phyloP scores from a whole-genome alignment of 2,888 invertebrate genomes.

The Dexiosoma caninum region DNA sequence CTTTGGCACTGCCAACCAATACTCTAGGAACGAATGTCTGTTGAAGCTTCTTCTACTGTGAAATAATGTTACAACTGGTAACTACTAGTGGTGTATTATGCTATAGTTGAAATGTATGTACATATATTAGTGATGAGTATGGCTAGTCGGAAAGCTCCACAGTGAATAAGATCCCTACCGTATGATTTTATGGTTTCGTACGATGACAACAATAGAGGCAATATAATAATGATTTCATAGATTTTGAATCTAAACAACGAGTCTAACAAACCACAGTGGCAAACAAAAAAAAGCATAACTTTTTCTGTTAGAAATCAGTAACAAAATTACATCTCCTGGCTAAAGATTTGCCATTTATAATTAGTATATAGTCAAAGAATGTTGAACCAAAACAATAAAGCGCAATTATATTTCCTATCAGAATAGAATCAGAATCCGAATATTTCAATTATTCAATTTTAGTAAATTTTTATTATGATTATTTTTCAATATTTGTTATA shows the following conservation, averaged over 20 bases:
- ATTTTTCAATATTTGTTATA: no score
- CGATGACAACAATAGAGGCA: neutral
- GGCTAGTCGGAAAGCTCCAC: neutral
- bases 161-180: slow-evolving; percentile 24
- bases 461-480: no score
- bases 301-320: no score
- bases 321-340: no score
- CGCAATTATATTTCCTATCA: no score
- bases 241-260: neutral
- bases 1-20: slow-evolving; percentile 45
- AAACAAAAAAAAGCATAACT: no score
- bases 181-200: slow-evolving; percentile 5
- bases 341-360: no score
- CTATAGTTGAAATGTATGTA: neutral
- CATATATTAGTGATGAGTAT: neutral
- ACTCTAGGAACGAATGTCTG: slow-evolving; percentile 1
- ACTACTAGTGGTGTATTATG: neutral
- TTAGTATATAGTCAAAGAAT: no score
- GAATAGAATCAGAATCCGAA: no score
- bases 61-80: neutral
- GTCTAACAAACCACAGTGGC: neutral
- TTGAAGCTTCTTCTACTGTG: neutral
- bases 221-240: neutral
- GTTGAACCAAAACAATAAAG: no score
- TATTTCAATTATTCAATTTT: no score